phyloP scores from a whole-genome alignment of 1,140 invertebrate genomes.

The Drosophila bocki region DNA sequence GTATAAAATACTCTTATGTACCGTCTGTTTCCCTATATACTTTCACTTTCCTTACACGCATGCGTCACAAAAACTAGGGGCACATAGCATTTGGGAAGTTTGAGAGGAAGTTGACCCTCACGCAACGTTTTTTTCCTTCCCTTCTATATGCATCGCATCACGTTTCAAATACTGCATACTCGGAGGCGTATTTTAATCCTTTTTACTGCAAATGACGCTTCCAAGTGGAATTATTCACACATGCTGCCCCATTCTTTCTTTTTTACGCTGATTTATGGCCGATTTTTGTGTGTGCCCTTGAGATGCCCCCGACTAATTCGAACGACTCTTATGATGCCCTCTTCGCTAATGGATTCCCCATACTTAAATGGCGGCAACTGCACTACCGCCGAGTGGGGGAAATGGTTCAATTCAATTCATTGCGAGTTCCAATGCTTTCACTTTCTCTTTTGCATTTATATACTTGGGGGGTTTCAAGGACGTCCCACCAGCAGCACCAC shows the following conservation, averaged over 20 bases:
- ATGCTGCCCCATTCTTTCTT: neutral
- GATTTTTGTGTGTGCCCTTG: slow-evolving; percentile 28
- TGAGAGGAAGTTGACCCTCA: slow-evolving; percentile 24
- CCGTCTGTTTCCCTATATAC: slow-evolving; percentile 34
- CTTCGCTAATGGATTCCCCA: slow-evolving; percentile 31
- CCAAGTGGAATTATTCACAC: neutral
- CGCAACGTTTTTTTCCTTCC: neutral
- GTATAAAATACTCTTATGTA: slow-evolving; percentile 19
- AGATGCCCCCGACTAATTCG: slow-evolving; percentile 28
- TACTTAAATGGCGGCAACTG: slow-evolving; percentile 2
- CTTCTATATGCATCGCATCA: slow-evolving; percentile 14
- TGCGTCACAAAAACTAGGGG: slow-evolving; percentile 41
- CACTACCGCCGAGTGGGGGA: slow-evolving; percentile 7
- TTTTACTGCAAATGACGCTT: neutral
- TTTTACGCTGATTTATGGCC: slow-evolving; percentile 11
- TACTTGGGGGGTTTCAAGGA: slow-evolving; percentile 30
- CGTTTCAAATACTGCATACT: slow-evolving; percentile 42
- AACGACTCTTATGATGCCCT: neutral
- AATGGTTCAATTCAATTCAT: slow-evolving; percentile 23
- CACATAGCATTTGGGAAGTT: slow-evolving; percentile 6
- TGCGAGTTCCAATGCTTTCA: slow-evolving; percentile 22
- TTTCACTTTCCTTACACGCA: slow-evolving; percentile 73
- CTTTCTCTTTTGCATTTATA: slow-evolving; percentile 18
- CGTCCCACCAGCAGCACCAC: slow-evolving; percentile 4
- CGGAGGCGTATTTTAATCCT: slow-evolving; percentile 10